A percentile compares a stretch with the other conserved stretches of the same genome.
phyloP scores from a whole-genome alignment of 2,113 vertebrate species.

The Lathamus discolor region DNA sequence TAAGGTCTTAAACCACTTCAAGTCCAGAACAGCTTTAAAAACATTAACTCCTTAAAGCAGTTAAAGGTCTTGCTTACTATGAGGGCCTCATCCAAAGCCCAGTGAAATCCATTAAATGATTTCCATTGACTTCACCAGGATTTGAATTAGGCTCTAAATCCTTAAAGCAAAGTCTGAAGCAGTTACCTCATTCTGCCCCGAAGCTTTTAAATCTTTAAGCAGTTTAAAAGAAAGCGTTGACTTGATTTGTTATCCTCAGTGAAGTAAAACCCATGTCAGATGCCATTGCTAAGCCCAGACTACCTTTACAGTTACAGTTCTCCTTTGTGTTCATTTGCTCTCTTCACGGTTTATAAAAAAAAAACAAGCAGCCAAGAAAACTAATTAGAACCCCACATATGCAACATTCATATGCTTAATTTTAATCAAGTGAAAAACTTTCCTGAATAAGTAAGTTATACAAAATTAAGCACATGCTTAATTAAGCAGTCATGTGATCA shows the following conservation, averaged over 20 bases:
- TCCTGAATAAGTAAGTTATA: slow-evolving; percentile 57
- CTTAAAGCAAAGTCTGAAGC: slow-evolving; percentile 10
- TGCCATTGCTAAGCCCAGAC: neutral
- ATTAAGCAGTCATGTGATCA: slow-evolving; percentile 50
- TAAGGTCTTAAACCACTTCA: neutral
- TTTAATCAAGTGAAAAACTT: slow-evolving; percentile 68
- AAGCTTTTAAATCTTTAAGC: slow-evolving; percentile 39
- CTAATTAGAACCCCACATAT: slow-evolving; percentile 62
- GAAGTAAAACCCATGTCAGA: neutral
- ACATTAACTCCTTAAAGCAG: neutral
- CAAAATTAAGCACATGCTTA: slow-evolving; percentile 59
- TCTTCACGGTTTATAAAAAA: neutral
- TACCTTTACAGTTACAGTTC: neutral
- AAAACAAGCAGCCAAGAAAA: neutral
- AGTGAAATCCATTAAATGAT: neutral
- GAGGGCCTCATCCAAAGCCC: neutral
- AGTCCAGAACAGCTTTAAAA: neutral
- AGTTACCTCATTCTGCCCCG: neutral
- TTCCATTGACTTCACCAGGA: neutral
- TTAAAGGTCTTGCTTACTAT: neutral
- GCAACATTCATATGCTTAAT: slow-evolving; percentile 64
- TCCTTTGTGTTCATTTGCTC: slow-evolving; percentile 1
- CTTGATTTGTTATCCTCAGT: neutral
- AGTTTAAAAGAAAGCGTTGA: neutral
- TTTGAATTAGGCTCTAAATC: slow-evolving; percentile 15